A percentile compares a stretch with the other conserved stretches of the same genome.
Conservation (phyloP, 1,140 invertebrate genomes). For the Pseudomyrmex flavicornis region DNA sequence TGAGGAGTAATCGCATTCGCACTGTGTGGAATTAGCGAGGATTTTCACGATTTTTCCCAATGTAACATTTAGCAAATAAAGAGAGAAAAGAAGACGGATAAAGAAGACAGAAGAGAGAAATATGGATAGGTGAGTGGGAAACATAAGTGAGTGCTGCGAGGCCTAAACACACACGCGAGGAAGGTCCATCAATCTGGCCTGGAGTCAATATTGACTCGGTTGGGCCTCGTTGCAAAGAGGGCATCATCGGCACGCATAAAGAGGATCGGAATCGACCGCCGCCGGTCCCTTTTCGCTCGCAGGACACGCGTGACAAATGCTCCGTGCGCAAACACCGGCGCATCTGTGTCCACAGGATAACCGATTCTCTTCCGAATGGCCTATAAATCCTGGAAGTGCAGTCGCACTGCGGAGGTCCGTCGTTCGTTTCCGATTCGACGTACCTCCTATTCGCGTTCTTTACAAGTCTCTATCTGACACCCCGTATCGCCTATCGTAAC, state of each 20-base stretch:
- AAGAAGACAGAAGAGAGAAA: conserved; percentile 14
- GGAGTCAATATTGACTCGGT: conserved; percentile 84
- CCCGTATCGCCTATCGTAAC: conserved; percentile 37
- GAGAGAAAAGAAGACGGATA: background rate
- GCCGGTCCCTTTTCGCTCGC: conserved; percentile 80
- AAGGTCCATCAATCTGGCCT: conserved; percentile 84
- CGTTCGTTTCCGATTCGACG: conserved; percentile 51
- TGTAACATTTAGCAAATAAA: conserved; percentile 46
- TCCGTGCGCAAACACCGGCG: conserved; percentile 82
- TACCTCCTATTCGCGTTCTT: conserved; percentile 44
- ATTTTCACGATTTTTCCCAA: conserved; percentile 45
- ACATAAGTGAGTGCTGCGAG: conserved; percentile 83
- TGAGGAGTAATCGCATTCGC: conserved; percentile 21
- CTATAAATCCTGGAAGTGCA: conserved; percentile 72
- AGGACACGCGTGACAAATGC: conserved; percentile 86
- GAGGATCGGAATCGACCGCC: conserved; percentile 56
- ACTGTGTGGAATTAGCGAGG: conserved; percentile 28
- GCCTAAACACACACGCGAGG: conserved; percentile 80
- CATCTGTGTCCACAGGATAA: conserved; percentile 84
- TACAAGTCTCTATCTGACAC: conserved; percentile 49
- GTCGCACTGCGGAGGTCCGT: conserved; percentile 56
- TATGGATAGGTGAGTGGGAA: conserved; percentile 68
- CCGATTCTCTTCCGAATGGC: conserved; percentile 71
- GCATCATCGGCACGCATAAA: conserved; percentile 81
- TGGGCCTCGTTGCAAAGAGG: conserved; percentile 84